Conservation (phyloP, 2,113 vertebrate genomes). For the Columba livia region DNA sequence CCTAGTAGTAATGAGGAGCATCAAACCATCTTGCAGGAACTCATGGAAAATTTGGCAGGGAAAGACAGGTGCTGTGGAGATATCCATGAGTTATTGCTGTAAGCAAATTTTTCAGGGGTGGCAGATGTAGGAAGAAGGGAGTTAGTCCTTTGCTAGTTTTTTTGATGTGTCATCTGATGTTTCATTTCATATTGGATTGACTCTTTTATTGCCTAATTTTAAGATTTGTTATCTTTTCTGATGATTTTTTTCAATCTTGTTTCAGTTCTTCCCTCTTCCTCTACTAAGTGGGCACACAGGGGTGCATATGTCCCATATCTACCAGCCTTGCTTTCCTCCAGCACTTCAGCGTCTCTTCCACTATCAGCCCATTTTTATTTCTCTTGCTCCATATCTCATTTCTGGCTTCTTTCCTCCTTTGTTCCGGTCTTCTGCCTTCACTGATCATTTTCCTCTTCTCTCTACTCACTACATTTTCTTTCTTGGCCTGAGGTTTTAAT, state of each 20-base stretch:
- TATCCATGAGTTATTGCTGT: neutral
- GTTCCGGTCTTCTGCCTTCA: neutral
- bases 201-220: neutral
- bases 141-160: neutral
- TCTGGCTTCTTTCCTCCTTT: neutral
- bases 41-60: neutral
- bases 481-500: neutral
- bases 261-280: neutral
- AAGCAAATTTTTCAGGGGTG: neutral
- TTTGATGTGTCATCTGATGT: neutral
- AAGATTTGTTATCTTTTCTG: neutral
- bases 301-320: neutral
- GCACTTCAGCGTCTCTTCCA: neutral
- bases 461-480: neutral
- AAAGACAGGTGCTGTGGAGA: neutral
- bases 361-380: neutral
- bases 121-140: neutral
- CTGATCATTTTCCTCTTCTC: neutral
- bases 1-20: neutral
- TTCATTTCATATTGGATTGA: neutral
- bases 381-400: neutral
- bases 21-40: neutral
- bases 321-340: neutral
- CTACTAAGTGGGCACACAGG: neutral
- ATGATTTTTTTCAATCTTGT: neutral